Conservation (phyloP, 2,888 invertebrate genomes). For the Acronicta psi region DNA sequence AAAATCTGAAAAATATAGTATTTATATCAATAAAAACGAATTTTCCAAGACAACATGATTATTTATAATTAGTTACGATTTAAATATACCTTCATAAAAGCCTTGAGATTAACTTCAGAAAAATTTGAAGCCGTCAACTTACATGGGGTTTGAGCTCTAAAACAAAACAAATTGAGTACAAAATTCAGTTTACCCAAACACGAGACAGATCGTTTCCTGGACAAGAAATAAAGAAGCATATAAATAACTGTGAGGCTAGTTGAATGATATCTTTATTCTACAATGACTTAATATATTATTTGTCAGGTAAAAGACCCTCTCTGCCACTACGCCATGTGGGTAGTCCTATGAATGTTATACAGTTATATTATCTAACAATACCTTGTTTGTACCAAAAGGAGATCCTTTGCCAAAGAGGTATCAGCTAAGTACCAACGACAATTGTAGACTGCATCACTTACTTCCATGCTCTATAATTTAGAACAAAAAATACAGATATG, state of each 20-base stretch:
- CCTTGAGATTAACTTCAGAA: conserved; percentile 72
- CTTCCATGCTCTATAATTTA: conserved; percentile 64
- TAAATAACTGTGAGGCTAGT: no score
- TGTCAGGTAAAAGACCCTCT: no score
- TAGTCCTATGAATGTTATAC: no score
- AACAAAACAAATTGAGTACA: conserved; percentile 26
- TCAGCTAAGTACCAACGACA: conserved; percentile 70
- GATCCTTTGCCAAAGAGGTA: conserved; percentile 56
- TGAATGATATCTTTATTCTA: no score
- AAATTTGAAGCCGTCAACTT: conserved; percentile 72
- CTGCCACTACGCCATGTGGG: no score
- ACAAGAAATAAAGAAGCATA: no score
- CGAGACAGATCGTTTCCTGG: no score
- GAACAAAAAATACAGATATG: not conserved
- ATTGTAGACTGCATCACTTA: conserved; percentile 70
- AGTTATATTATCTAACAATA: conserved; percentile 35
- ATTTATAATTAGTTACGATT: no score
- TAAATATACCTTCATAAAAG: conserved; percentile 62
- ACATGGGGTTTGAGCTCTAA: conserved; percentile 71
- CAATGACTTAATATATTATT: no score
- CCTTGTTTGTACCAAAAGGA: conserved; percentile 69
- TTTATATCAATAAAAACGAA: not conserved
- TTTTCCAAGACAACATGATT: no score
- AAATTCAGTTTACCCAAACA: no score
- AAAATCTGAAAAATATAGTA: conserved; percentile 62